These are phyloP conservation scores for Epinephelus cyanopodus DNA, from an alignment of 2,113 vertebrate genomes.

Conservation along the genomic window DNA sequence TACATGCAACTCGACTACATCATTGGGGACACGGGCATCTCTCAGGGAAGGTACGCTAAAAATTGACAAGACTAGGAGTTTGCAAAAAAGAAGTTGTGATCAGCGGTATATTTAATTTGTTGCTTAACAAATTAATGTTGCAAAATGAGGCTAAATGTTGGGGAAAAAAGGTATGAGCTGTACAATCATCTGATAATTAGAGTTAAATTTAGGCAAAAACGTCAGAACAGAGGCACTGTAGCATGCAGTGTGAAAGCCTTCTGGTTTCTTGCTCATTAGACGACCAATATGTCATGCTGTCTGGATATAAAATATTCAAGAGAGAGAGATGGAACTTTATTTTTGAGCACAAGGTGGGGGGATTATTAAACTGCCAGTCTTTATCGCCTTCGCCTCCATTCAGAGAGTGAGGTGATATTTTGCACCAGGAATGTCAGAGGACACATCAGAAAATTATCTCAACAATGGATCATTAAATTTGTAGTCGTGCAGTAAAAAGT, in stretches of 20 bases:
- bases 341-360: background rate
- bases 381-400: background rate
- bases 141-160: background rate
- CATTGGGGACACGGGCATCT: constrained; percentile 91
- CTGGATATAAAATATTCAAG: constrained; percentile 31
- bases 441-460: background rate
- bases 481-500: background rate
- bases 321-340: constrained; percentile 10
- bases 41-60: constrained; percentile 86
- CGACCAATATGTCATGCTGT: background rate
- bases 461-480: background rate
- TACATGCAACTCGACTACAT: constrained; percentile 94
- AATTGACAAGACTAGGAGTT: background rate
- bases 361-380: background rate
- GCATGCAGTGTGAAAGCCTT: background rate
- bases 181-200: background rate
- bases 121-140: background rate
- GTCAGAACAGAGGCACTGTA: background rate
- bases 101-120: background rate
- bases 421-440: background rate
- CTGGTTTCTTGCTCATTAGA: constrained; percentile 1
- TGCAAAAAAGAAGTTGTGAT: background rate
- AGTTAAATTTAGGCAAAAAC: background rate
- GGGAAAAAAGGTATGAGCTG: background rate
- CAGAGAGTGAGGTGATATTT: background rate